A percentile compares a stretch with the other conserved stretches of the same genome.
These are phyloP conservation scores for Acrocyrtus sp. DNA, from an alignment of 2,888 invertebrate genomes.

Conservation along the genomic window DNA sequence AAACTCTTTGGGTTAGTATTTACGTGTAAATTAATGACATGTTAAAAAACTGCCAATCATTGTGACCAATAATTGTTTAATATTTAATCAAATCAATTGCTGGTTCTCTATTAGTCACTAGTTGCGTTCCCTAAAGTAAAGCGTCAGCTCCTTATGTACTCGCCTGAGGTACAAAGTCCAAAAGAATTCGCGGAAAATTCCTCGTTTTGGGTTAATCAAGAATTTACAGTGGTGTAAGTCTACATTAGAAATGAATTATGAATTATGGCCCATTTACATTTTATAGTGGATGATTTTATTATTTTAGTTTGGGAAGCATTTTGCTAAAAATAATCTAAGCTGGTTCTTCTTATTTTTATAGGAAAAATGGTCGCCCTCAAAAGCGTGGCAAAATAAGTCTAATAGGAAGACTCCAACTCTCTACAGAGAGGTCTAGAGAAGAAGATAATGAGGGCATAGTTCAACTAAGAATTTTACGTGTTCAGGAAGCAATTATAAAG, in stretches of 20 bases:
- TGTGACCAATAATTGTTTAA: neutral
- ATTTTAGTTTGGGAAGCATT: neutral
- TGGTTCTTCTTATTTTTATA: constrained; percentile 64
- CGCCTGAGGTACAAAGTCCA: constrained; percentile 83
- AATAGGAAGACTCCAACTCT: constrained; percentile 93
- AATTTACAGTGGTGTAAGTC: constrained; percentile 84
- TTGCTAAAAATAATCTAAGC: neutral
- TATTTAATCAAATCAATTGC: neutral
- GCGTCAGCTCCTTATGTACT: constrained; percentile 87
- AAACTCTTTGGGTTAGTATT: constrained; percentile 81
- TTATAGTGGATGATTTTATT: no score
- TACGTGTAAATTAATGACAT: neutral
- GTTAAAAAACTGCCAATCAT: neutral
- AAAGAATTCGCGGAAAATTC: constrained; percentile 96
- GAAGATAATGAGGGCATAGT: constrained; percentile 99
- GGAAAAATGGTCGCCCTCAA: constrained; percentile 95
- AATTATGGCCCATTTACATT: no score
- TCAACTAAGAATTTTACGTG: constrained; percentile 91
- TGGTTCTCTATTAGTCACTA: constrained; percentile 74
- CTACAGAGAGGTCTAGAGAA: constrained; percentile 93
- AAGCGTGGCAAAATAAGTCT: constrained; percentile 95
- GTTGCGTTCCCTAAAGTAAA: constrained; percentile 97
- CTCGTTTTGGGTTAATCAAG: constrained; percentile 96
- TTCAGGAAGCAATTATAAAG: constrained; percentile 97
- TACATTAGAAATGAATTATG: no score